Conservation (phyloP, 23 tunicate species). For the Halocynthia roretzi region DNA sequence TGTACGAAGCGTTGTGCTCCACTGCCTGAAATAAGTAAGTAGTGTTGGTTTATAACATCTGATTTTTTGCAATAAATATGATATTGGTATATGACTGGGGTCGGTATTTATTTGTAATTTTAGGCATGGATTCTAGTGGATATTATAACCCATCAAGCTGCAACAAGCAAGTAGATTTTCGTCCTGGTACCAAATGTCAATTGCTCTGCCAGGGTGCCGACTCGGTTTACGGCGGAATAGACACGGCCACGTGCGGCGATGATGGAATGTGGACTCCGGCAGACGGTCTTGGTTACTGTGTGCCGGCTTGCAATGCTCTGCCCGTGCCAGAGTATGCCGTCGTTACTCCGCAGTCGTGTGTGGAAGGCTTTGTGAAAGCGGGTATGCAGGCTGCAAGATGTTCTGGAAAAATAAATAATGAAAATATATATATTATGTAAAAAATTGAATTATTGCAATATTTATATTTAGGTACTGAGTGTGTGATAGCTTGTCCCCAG, state of each 20-base stretch:
- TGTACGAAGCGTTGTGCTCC: slow-evolving; percentile 17
- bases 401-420: too few relatives aligned
- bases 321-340: not conserved
- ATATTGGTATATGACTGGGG: too few relatives aligned
- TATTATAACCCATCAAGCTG: slow-evolving; percentile 12
- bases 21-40: slow-evolving; percentile 1
- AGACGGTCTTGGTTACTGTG: slow-evolving; percentile 1
- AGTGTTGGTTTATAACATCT: not conserved
- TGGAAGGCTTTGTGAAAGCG: slow-evolving; percentile 35
- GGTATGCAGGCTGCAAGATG: slow-evolving; percentile 1
- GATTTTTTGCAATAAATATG: not conserved
- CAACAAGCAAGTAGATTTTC: not conserved
- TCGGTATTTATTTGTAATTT: not conserved
- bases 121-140: slow-evolving; percentile 2
- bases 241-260: slow-evolving; percentile 4
- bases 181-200: slow-evolving; percentile 12
- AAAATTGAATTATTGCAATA: not conserved
- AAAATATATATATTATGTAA: not conserved
- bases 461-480: slow-evolving; percentile 35
- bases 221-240: slow-evolving; percentile 9
- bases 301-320: slow-evolving; percentile 22
- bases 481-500: slow-evolving; percentile 33
- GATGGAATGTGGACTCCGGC: slow-evolving; percentile 8
- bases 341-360: slow-evolving; percentile 12
- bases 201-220: slow-evolving; percentile 18